Base-by-base conservation (phyloP, 2,888 invertebrate genomes). In the Eupithecia exiguata region DNA sequence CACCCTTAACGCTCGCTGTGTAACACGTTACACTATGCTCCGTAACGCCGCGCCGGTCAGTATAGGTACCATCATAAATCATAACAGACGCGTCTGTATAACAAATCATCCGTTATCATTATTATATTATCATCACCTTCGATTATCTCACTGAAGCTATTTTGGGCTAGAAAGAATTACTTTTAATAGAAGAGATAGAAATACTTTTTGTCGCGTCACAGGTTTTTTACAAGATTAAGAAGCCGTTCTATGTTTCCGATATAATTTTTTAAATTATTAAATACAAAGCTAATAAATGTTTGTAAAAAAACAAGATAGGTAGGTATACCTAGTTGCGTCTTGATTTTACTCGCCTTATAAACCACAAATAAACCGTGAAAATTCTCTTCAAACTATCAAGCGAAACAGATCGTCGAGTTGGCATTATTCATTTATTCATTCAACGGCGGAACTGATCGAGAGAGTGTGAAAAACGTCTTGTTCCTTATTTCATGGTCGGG, bases 401-500 rank as follows among this genome's bases (percentile, higher is more conserved):
- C 66, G 43, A 58, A 74, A 71, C 71, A 72, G 67, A 72, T 72
- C 72, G 72, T 74, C 66, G 69, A 61, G 58, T 38, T 25, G 9
- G 62, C 69, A 67, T 75, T 74, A 76, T 78, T 78, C 74, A 77
- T 76, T 75, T 76, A 76, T 77, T 77, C 70, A 76, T 73, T 75
- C 69, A 70, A 71, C 68, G 71, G 68, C 75, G 68, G 71, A 71
- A 75, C 75, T 77, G 75, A 74, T 74, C 70, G 68, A 68, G 71
- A 74, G 78, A 77, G 78, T 76, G 79, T 80, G 78, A 81, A 80
- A 79, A 79, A 75, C 80, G 43, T 78, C 77, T 76, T 74, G 76
- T 83, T 83, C 81, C 83, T 84, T 82, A 81, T 86, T 86, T 83
- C 82, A 83, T 79, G 84, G 82, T 81, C 72, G 78, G 78, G 74